Evolutionary conservation across 2,888 invertebrate genomes (phyloP), one percentile per base, ranked within the genome.

Genomic region (Drosophila flavopinicola): DNA sequence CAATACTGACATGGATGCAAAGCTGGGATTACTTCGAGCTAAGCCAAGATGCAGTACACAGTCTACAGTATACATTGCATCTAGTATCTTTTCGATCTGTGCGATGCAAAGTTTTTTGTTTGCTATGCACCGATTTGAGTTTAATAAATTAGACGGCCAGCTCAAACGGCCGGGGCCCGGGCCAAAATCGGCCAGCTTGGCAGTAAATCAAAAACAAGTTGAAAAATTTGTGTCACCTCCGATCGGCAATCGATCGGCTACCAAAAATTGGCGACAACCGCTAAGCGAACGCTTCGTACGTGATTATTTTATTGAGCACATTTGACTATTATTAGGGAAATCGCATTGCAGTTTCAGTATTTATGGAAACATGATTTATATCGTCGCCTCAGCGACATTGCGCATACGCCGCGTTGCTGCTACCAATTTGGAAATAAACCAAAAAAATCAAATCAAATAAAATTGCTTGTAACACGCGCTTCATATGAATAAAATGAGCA

Each of bases 321-420:
- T 89, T 90, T 90, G 88, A 89, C 88, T 90, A 89, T 89, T 89
- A 88, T 80, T 88, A 89, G 88, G 88, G 89, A 88, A 89, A 88
- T 88, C 84, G 60, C 65, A 56, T 65, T 77, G 74, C 77, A 39
- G 58, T 51, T 56, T 77, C 57, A 61, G 52, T 84, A 60, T 84
- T 84, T 84, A 84, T 85, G 84, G 86, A 80, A 88, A 86, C 88
- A 88, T 87, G 88, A 88, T 88, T 88, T 87, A 85, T 79, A 78
- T 85, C 72, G 75, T 42, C 75, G 73, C 67, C 47, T 47, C 70
- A 71, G 56, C 64, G 47, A 53, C 57, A 71, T 78, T 71, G 72
- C 82, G 71, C 78, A 87, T 84, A 86, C 75, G 79, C 79, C 44
- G 52, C 44, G 71, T 72, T 66, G n/a, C n/a, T 66, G 56, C 39